Evolutionary conservation across 2,113 vertebrate genomes (phyloP).

Genomic region (Malurus alboscapulatus): DNA sequence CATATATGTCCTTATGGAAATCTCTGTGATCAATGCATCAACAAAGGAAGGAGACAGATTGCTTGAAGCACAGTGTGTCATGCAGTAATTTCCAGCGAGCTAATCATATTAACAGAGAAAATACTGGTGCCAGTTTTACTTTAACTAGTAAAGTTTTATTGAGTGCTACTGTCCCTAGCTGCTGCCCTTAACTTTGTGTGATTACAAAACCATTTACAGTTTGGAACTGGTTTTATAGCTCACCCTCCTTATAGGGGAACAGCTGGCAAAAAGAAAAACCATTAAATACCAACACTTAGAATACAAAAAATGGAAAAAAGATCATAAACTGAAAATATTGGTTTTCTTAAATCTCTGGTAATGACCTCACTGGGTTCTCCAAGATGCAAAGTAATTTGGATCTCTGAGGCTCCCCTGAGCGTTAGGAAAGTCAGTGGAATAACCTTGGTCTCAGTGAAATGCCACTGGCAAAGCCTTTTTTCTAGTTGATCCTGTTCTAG

Average conservation of each 20-base stretch:
- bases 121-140: neutral
- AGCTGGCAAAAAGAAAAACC: neutral
- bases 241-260: neutral
- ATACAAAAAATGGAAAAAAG: neutral
- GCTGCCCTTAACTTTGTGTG: neutral
- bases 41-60: neutral
- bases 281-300: neutral
- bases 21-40: neutral
- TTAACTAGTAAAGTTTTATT: conserved; percentile 1
- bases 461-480: neutral
- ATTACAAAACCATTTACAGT: conserved; percentile 9
- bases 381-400: neutral
- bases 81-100: neutral
- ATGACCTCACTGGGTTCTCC: neutral
- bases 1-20: neutral
- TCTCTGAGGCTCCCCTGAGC: neutral
- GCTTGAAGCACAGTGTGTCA: neutral
- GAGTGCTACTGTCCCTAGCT: conserved; percentile 25
- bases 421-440: neutral
- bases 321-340: neutral
- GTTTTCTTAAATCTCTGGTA: neutral
- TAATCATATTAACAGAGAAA: conserved; percentile 29
- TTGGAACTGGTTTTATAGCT: neutral
- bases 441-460: neutral
- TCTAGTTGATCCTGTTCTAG: neutral